Evolutionary conservation across 2,888 invertebrate genomes (phyloP).

Genomic region (Ormyrus labotus): DNA sequence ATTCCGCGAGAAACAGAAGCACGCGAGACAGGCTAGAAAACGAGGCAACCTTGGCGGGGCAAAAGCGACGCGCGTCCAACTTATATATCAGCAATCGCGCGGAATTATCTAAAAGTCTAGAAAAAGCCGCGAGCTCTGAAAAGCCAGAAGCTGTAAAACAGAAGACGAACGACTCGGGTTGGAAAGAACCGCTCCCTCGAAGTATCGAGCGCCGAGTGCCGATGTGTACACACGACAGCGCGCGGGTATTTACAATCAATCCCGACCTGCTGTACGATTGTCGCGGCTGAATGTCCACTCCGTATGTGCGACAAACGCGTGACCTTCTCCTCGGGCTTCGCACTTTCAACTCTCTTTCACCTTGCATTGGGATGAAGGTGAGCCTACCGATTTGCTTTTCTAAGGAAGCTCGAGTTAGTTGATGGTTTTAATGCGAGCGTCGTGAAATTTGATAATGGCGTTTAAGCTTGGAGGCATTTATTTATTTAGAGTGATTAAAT

Average conservation of each 20-base stretch:
- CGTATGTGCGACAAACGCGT: too few relatives aligned
- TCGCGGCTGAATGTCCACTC: too few relatives aligned
- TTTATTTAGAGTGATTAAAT: too few relatives aligned
- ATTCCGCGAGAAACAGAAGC: background rate
- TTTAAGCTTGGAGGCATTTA: too few relatives aligned
- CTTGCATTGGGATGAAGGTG: too few relatives aligned
- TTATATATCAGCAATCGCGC: constrained; percentile 36
- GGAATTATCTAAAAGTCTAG: constrained; percentile 10
- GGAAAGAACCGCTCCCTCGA: constrained; percentile 38
- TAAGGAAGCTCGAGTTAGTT: too few relatives aligned
- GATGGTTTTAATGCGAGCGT: too few relatives aligned
- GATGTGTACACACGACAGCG: background rate
- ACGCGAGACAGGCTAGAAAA: background rate
- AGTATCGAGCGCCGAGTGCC: constrained; percentile 34
- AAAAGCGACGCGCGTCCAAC: constrained; percentile 1
- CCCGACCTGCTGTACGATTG: background rate
- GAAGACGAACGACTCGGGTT: background rate
- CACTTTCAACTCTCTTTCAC: too few relatives aligned
- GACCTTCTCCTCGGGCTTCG: too few relatives aligned
- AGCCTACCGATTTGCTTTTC: too few relatives aligned
- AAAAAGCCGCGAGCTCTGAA: background rate
- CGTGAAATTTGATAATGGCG: too few relatives aligned
- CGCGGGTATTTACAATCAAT: constrained; percentile 2
- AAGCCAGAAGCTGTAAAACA: background rate
- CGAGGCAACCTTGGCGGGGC: constrained; percentile 2